Base-by-base conservation (phyloP, 2,888 invertebrate species). In the Lottia gigantea region DNA sequence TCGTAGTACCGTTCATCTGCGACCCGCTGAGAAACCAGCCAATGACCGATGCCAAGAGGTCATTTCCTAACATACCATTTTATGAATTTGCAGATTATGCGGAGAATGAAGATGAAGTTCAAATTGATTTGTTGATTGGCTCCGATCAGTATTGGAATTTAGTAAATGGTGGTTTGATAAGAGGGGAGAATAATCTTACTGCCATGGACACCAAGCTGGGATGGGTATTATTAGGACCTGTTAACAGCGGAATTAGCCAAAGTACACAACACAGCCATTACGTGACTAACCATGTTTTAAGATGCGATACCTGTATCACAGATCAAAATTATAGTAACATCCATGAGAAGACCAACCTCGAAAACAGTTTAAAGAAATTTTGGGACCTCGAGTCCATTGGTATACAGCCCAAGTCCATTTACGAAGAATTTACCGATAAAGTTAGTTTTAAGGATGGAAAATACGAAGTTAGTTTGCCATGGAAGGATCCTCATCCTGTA, bases 221-320 rank as follows among this genome's bases (percentile, higher is more conserved):
- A 23, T 55, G 55, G 55, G 55, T 23, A 12, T 23, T 55, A 12
- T 55, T 19, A 55, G 55, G 55, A 55, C 55, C 55, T 55, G 55
- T 55, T 12, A 23, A 55, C 14, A 3, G 19, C 55, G 19, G 6
- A 23, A 23, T 11, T 19, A 55, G 23, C 23, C n/a, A 55, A 7
- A 55, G 19, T 6, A 23, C 12, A 19, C 55, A 55, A 12, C 55
- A 55, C 16, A 55, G 23, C 55, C n/a, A 55, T 23, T 12, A 55
- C 55, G 23, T n/a, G 23, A 55, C 55, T 55, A 55, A n/a, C 55
- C 55, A 55, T 55, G 55, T 55, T n/a, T 55, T 55, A 23, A 55
- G 55, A 55, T 55, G 8, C 6, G 55, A 55, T 16, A 55, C 55
- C 40, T 6, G 40, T 8, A 40, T 40, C 7, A 11, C 40, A 40